Base-by-base conservation (phyloP, 2,888 invertebrate genomes). In the Megaustenia siamemsis region DNA sequence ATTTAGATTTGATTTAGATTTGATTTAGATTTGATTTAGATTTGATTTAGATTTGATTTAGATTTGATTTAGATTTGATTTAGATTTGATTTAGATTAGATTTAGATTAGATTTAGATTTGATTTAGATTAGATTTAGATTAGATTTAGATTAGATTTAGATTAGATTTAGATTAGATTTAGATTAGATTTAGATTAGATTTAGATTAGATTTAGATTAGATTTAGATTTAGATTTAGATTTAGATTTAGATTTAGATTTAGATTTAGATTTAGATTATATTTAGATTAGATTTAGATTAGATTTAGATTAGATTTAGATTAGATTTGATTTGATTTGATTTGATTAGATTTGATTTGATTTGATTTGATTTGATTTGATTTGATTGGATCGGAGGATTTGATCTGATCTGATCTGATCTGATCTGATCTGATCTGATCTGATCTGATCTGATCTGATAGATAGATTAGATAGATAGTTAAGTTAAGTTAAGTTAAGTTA, bases 341-440 rank as follows among this genome's bases (percentile, higher is more conserved):
- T 60, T 60, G 60, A 28, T 38, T 35, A 18, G 60, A 28, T 28
- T 68, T 68, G 68, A 38, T 68, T 38, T 38, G 35, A 18, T 18
- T 68, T 68, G 10, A 35, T 38, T 60, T 60, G 60, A 60, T 28
- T 60, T 60, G 60, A 60, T 28, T n/a, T 60, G 68, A 4, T 6
- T 68, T 68, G 68, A 38, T 18, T 68, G 35, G 68, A 68, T 6
- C 49, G 6, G 49, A 49, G 40, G 45, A 43, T 73, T 45, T 38
- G n/a, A 43, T 43, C 45, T 43, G 73, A 73, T 73, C 73, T 73
- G 45, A 73, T 73, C 73, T 73, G 45, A 43, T 73, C 49, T 73
- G 73, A 68, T 68, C 69, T 68, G 68, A 81, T 40, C 53, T 49
- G 24, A 69, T 43, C 69, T 38, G 73, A 73, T 73, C 73, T 38